Conservation (phyloP, 1,140 invertebrate species). For the Epicauta chinensis region DNA sequence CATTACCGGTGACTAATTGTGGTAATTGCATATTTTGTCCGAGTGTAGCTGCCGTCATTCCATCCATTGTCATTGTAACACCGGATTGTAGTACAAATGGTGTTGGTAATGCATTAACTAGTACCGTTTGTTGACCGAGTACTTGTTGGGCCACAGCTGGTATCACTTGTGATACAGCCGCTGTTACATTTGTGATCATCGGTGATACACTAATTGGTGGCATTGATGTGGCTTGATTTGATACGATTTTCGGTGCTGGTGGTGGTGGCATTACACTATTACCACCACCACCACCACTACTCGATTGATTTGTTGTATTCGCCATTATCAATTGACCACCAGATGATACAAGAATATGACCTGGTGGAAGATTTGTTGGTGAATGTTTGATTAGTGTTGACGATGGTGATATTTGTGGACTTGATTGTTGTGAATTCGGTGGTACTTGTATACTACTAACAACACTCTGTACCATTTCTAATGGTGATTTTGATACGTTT, state of each 20-base stretch:
- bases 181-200: constrained; percentile 64
- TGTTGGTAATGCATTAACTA: constrained; percentile 74
- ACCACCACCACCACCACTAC: no score
- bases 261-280: constrained; percentile 56
- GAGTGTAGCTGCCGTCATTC: constrained; percentile 54
- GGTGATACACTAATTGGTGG: constrained; percentile 60
- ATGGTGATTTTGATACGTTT: constrained; percentile 57
- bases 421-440: constrained; percentile 39
- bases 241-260: constrained; percentile 52
- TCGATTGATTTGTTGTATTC: constrained; percentile 46
- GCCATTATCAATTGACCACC: constrained; percentile 68
- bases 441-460: constrained; percentile 68
- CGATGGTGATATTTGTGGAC: constrained; percentile 34
- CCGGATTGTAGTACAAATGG: constrained; percentile 74
- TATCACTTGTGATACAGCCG: constrained; percentile 59
- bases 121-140: constrained; percentile 66
- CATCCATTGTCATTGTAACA: constrained; percentile 60
- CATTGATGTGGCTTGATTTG: constrained; percentile 50
- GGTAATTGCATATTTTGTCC: constrained; percentile 60
- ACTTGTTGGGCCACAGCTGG: constrained; percentile 55
- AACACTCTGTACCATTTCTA: constrained; percentile 75
- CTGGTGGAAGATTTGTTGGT: constrained; percentile 49
- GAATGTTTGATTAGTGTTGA: constrained; percentile 43
- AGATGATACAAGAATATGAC: constrained; percentile 67
- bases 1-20: constrained; percentile 59